These are phyloP conservation scores for Chroicocephalus ridibundus DNA, from an alignment of 2,113 vertebrate species.

Conservation along the genomic window DNA sequence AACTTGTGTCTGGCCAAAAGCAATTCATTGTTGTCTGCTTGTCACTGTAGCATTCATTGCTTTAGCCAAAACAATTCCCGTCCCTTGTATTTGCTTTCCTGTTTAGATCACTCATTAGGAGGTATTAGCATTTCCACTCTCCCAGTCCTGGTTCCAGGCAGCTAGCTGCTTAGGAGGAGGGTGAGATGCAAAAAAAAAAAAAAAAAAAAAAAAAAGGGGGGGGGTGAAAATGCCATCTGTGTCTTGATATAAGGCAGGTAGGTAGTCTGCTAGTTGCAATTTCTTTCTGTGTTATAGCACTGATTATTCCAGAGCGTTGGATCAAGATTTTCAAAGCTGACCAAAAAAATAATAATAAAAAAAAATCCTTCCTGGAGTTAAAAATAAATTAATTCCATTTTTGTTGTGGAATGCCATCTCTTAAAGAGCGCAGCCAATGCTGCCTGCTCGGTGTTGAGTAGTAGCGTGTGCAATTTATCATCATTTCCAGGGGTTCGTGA, in stretches of 20 bases:
- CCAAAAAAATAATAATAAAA: not conserved
- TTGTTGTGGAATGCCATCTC: not conserved
- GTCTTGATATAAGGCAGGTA: slow-evolving; percentile 42
- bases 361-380: not conserved
- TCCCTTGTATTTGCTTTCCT: slow-evolving; percentile 57
- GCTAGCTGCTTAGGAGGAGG: slow-evolving; percentile 49
- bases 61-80: not conserved
- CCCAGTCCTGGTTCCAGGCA: slow-evolving; percentile 36
- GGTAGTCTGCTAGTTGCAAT: slow-evolving; percentile 16
- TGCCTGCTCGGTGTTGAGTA: slow-evolving; percentile 30
- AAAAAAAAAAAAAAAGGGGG: not conserved
- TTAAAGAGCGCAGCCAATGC: not conserved
- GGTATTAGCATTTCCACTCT: slow-evolving; percentile 12
- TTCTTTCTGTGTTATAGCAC: not conserved
- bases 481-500: not conserved
- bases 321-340: slow-evolving; percentile 21
- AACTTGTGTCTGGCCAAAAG: not conserved
- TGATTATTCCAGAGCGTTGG: not conserved
- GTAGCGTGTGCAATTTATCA: slow-evolving; percentile 35
- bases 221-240: slow-evolving; percentile 52
- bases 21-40: not conserved
- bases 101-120: slow-evolving; percentile 46
- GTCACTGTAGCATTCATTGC: not conserved
- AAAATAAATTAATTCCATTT: slow-evolving; percentile 27
- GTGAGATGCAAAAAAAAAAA: not conserved